phyloP scores from a whole-genome alignment of 2,888 invertebrate species.

The Synanthedon tipuliformis region DNA sequence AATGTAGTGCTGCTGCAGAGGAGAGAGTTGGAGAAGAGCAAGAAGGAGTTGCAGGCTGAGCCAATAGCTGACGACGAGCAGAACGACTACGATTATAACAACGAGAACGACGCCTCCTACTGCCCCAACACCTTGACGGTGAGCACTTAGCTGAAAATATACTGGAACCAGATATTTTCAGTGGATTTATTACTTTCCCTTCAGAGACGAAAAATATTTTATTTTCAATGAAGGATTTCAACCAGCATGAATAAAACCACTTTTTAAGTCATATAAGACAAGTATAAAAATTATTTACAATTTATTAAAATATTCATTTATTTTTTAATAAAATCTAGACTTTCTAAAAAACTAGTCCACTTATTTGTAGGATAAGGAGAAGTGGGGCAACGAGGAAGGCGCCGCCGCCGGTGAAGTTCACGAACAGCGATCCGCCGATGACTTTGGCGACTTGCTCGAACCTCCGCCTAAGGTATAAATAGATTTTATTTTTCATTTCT shows the following conservation, averaged over 20 bases:
- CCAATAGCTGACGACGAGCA: slow-evolving; percentile 40
- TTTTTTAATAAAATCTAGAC: too few relatives aligned
- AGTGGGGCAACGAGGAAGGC: slow-evolving; percentile 55
- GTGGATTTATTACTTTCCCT: too few relatives aligned
- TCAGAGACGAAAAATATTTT: too few relatives aligned
- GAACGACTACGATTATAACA: slow-evolving; percentile 55
- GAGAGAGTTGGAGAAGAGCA: slow-evolving; percentile 22
- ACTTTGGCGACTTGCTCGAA: slow-evolving; percentile 67
- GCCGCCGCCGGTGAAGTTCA: slow-evolving; percentile 41
- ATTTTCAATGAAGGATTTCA: too few relatives aligned
- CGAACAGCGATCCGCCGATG: slow-evolving; percentile 37
- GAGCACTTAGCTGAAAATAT: slow-evolving; percentile 6
- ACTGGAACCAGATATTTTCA: too few relatives aligned
- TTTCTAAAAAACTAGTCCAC: too few relatives aligned
- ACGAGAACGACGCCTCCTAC: slow-evolving; percentile 63
- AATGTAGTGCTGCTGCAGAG: slow-evolving; percentile 40
- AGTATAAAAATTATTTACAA: too few relatives aligned
- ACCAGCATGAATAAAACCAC: too few relatives aligned
- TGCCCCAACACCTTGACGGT: slow-evolving; percentile 48
- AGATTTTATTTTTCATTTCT: not conserved
- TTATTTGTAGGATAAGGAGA: slow-evolving; percentile 41
- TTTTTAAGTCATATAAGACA: too few relatives aligned
- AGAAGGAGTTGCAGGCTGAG: slow-evolving; percentile 14
- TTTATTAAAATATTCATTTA: too few relatives aligned
- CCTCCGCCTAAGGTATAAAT: slow-evolving; percentile 73